phyloP scores from a whole-genome alignment of 1,140 invertebrate genomes.

The Penaeus indicus region DNA sequence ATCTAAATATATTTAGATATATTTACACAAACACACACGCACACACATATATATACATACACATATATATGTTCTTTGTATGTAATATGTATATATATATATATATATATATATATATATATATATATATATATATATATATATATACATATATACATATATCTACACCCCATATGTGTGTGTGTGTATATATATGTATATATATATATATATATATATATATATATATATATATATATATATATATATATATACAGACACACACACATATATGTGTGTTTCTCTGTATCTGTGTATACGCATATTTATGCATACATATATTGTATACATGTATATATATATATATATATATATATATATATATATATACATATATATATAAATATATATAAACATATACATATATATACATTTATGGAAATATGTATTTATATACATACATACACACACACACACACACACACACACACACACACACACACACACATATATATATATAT shows the following conservation, averaged over 20 bases:
- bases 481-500: too few species aligned
- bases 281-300: neutral
- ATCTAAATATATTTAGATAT: neutral
- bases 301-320: too few species aligned
- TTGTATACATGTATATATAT: neutral
- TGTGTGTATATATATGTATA: too few species aligned
- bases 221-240: conserved; percentile 26
- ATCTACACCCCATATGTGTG: too few species aligned
- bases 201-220: conserved; percentile 15
- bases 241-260: neutral
- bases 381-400: conserved; percentile 2
- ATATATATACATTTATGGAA: neutral
- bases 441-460: neutral
- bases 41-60: conserved; percentile 6
- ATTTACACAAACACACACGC: too few species aligned
- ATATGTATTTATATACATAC: neutral
- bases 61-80: conserved; percentile 20
- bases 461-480: too few species aligned
- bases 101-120: neutral
- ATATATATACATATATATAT: neutral
- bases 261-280: neutral
- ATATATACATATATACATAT: too few species aligned
- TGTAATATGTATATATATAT: neutral
- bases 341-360: neutral
- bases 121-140: neutral